Evolutionary conservation across 2,797 vertebrate genomes (phyloP), one percentile per base, ranked within the genome.

Genomic region (Enteromius mattozi): DNA sequence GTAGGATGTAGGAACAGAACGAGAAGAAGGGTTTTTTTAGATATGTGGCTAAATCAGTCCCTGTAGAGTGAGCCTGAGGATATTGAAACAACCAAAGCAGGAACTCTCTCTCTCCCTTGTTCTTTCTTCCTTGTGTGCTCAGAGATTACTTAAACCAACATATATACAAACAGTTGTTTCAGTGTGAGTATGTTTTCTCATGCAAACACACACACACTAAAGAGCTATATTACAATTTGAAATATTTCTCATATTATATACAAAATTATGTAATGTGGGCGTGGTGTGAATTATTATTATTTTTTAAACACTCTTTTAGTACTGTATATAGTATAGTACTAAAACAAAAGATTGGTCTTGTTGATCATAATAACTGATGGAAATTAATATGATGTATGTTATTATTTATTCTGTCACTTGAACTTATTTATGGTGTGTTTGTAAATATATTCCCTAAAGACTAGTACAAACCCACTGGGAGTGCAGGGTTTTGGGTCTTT

Each of bases 31-130:
- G 37, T 63, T 63, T 45, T 42, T 78, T 49, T 65, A 56, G 74
- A 61, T 81, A 35, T 79, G 65, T 81, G 69, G 71, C 76, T 65
- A 71, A 78, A 80, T 59, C 75, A 78, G 68, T 69, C 79, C 69
- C 79, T 82, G 76, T 83, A 82, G 82, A 86, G 82, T 21, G 37
- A 75, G 66, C 63, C 83, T 79, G 70, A 80, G 85, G 79, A 88
- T 87, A 40, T 69, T 87, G 81, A 83, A 86, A 86, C 65, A 86
- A 81, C 49, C 65, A 47, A 79, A 63, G 70, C 40, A 66, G 71
- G 21, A 42, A 59, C 47, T 79, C 66, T 78, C 51, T 74, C 19
- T 42, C 61, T 66, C 61, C 59, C 59, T 65, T 45, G 27, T 35
- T 68, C 33, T 68, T 66, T 80, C 30, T 59, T 51, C 45, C 17